Conservation (phyloP, 2,888 invertebrate species). For the Nebria salina region DNA sequence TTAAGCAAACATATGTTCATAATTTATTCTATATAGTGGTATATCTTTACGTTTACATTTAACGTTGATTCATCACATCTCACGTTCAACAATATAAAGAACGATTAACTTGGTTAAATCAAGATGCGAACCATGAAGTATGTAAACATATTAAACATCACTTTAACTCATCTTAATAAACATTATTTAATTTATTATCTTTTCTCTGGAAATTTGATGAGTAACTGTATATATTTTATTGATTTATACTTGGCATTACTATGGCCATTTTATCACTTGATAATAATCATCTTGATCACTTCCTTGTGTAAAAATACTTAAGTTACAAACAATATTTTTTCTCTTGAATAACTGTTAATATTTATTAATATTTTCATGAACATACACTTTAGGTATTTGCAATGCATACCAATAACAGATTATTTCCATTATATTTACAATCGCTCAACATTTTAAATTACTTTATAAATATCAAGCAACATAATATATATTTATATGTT, state of each 20-base stretch:
- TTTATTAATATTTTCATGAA: background rate
- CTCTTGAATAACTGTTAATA: background rate
- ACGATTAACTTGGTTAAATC: conserved; percentile 21
- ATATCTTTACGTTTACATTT: conserved; percentile 23
- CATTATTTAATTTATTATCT: conserved; percentile 3
- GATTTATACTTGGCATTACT: conserved; percentile 15
- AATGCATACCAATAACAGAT: background rate
- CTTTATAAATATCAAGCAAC: too few species aligned
- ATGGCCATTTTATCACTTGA: background rate
- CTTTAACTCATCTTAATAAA: conserved; percentile 16
- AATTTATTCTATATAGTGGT: conserved; percentile 34
- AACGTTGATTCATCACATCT: conserved; percentile 31
- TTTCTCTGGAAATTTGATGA: conserved; percentile 17
- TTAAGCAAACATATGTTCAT: conserved; percentile 20
- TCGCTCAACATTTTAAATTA: too few species aligned
- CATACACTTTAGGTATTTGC: background rate
- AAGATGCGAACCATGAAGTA: conserved; percentile 32
- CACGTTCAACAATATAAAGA: background rate
- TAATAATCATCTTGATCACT: background rate
- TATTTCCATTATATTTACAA: too few species aligned
- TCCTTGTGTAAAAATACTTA: background rate
- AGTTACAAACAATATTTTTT: background rate
- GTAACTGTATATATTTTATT: conserved; percentile 20
- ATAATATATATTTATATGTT: too few species aligned
- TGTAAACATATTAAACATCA: conserved; percentile 25